phyloP scores from a whole-genome alignment of 2,888 invertebrate species.

The Mimas tiliae region DNA sequence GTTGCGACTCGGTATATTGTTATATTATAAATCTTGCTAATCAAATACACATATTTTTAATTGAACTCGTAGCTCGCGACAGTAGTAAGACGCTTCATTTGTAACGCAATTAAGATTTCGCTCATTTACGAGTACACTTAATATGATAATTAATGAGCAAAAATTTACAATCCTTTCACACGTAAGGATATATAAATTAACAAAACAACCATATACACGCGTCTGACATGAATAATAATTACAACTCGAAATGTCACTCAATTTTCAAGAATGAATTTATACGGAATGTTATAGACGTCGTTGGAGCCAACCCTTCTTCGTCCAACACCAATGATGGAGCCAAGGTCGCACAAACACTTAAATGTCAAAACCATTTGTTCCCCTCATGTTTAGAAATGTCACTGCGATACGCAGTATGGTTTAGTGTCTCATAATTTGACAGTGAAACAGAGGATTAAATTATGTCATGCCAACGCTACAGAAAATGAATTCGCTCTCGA shows the following conservation, averaged over 20 bases:
- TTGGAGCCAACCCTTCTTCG: slow-evolving; percentile 65
- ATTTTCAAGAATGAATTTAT: slow-evolving; percentile 51
- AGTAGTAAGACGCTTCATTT: slow-evolving; percentile 18
- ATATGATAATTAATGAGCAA: slow-evolving; percentile 22
- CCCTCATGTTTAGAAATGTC: slow-evolving; percentile 81
- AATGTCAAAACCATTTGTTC: slow-evolving; percentile 81
- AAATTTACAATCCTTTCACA: slow-evolving; percentile 18
- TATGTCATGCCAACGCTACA: slow-evolving; percentile 65
- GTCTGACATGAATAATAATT: slow-evolving; percentile 42
- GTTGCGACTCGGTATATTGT: background rate
- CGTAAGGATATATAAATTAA: slow-evolving; percentile 25
- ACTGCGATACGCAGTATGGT: slow-evolving; percentile 76
- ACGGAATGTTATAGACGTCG: slow-evolving; percentile 56
- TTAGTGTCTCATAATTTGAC: slow-evolving; percentile 79
- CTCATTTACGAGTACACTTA: slow-evolving; percentile 10
- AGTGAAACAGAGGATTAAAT: slow-evolving; percentile 81
- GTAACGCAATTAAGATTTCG: slow-evolving; percentile 21
- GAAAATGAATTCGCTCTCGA: slow-evolving; percentile 64
- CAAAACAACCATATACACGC: slow-evolving; percentile 30
- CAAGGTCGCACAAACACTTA: slow-evolving; percentile 76
- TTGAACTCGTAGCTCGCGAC: slow-evolving; percentile 15
- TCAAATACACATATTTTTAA: slow-evolving; percentile 15
- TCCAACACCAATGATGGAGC: slow-evolving; percentile 56
- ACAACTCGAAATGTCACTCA: slow-evolving; percentile 57
- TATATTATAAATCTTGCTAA: slow-evolving; percentile 9